phyloP scores from a whole-genome alignment of 1,140 invertebrate species.

The Aphaenogaster ashmeadi region DNA sequence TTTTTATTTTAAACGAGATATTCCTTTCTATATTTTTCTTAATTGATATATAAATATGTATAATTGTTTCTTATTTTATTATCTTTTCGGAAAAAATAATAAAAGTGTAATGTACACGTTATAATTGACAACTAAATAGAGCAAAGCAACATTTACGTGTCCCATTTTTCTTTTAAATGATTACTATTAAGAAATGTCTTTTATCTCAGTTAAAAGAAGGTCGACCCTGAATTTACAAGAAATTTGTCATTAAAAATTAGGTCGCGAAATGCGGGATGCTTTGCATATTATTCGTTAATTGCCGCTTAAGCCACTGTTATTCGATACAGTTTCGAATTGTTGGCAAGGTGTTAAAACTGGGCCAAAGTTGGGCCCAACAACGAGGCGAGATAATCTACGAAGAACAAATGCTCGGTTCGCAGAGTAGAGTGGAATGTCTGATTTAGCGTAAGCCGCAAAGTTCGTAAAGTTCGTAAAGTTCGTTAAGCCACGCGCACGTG shows the following conservation, averaged over 20 bases:
- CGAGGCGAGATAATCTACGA: conserved; percentile 45
- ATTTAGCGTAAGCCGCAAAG: conserved; percentile 26
- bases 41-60: neutral
- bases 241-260: conserved; percentile 5
- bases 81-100: neutral
- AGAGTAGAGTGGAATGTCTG: conserved; percentile 41
- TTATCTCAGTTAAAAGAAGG: no score
- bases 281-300: conserved; percentile 13
- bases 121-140: conserved; percentile 10
- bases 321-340: conserved; percentile 16
- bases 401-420: conserved; percentile 62
- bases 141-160: neutral
- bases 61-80: neutral
- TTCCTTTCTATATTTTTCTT: neutral
- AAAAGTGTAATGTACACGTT: neutral
- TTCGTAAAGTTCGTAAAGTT: conserved; percentile 25
- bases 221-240: neutral
- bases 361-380: conserved; percentile 45
- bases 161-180: neutral
- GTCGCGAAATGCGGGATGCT: neutral
- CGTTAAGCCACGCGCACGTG: conserved; percentile 20
- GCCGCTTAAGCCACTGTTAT: neutral
- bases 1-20: neutral
- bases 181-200: conserved; percentile 2
- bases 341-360: conserved; percentile 37